A percentile compares a stretch with the other conserved stretches of the same genome.
Evolutionary conservation across 2,113 vertebrate genomes (phyloP).

Genomic region (Oxyruncus cristatus): DNA sequence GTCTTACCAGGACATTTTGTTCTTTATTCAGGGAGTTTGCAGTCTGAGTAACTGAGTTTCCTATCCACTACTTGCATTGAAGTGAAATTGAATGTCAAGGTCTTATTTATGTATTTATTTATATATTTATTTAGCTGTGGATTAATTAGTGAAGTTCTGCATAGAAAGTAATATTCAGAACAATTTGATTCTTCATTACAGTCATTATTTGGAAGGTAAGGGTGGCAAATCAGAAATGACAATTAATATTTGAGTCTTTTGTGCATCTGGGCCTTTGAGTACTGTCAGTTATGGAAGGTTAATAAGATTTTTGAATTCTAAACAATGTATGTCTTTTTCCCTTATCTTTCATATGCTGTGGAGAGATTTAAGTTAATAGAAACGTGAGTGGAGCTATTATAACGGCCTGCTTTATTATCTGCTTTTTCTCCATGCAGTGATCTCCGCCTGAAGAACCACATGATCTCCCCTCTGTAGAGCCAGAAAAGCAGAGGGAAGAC

Average conservation of each 20-base stretch:
- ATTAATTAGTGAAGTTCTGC: constrained; percentile 27
- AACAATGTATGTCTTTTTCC: neutral
- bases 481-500: neutral
- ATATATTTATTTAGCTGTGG: constrained; percentile 24
- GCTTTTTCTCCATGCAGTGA: neutral
- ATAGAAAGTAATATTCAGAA: neutral
- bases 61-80: neutral
- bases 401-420: neutral
- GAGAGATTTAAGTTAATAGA: constrained; percentile 29
- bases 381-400: neutral
- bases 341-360: constrained; percentile 7
- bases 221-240: neutral
- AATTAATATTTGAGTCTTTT: neutral
- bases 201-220: neutral
- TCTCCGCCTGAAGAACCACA: neutral
- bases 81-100: constrained; percentile 21
- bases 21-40: neutral
- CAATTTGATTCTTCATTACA: neutral
- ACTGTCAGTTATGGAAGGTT: constrained; percentile 10
- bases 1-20: neutral
- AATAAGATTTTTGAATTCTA: constrained; percentile 26
- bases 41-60: neutral
- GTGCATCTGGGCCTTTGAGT: neutral
- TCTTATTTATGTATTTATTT: constrained; percentile 52
- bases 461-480: neutral